Evolutionary conservation across 30 jellyfish, hydroid and myxozoan genomes (phyloP), one percentile per base, ranked within the genome.

Genomic region (Catostylus mosaicus): DNA sequence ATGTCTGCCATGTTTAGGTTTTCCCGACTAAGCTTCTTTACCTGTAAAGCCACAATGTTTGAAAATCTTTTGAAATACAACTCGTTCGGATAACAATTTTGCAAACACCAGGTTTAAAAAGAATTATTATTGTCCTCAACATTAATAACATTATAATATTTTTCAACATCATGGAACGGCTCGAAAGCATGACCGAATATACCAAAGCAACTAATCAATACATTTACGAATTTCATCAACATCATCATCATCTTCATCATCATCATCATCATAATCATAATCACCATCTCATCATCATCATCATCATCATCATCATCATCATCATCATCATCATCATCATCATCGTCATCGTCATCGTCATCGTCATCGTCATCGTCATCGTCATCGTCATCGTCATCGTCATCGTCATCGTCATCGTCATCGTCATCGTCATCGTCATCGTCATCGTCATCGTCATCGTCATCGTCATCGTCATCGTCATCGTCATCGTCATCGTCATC

Each of bases 1-100:
- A 82, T 65, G 29, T 82, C 76, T 18, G 84, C 70, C 10, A 82
- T 23, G 30, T 56, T 50, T 46, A 51, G 40, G 24, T 19, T 32
- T 8, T 82, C 92, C 30, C 70, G 57, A 63, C 57, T 70, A 43
- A 27, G 52, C 32, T 60, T 82, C 73, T 56, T 82, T 12, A 65
- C 80, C 92, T 82, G 34, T 1, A 69, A 70, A 23, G 82, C 22
- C 20, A 9, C 14, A 48, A 7, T n/a, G n/a, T n/a, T n/a, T n/a
- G n/a, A n/a, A n/a, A n/a, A n/a, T n/a, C n/a, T n/a, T n/a, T n/a
- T n/a, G n/a, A n/a, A n/a, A n/a, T n/a, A n/a, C n/a, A n/a, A n/a
- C n/a, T n/a, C n/a, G n/a, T n/a, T n/a, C n/a, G n/a, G n/a, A n/a
- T n/a, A n/a, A n/a, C n/a, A n/a, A n/a, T n/a, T n/a, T n/a, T n/a